Evolutionary conservation across 2,888 invertebrate species (phyloP), one percentile per base, ranked within the genome.

Genomic region (Tiliacea aurago): DNA sequence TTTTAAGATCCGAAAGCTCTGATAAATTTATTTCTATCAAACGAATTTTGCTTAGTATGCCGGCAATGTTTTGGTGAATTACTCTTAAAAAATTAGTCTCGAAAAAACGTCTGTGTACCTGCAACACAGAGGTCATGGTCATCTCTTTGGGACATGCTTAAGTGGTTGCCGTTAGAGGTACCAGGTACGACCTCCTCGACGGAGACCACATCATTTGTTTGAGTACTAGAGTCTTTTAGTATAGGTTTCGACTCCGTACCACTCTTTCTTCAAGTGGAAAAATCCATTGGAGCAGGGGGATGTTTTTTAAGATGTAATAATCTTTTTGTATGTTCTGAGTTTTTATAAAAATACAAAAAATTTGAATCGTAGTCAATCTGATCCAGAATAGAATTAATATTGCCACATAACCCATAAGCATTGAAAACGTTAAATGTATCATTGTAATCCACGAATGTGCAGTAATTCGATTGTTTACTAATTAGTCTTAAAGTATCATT

Each of bases 21-120:
- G 56, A 33, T 18, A 58, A 33, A 33, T 58, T 11, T 58, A 58
- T 37, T 58, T 58, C 58, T 3, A 58, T 47, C 6, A 63, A 47
- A 63, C 23, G 23, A 23, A 41, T 43, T 43, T 61, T 61, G 18
- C 23, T 43, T 10, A 23, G 41, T 41, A 61, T 28, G 0, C 45
- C 62, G 11, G 62, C 45, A 20, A 63, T 63, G 45, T 63, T 47
- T 63, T 47, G 28, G 9, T 62, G 45, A 28, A 45, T 7, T 45
- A 45, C 20, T 45, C 28, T 28, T 11, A 62, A 1, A 3, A 4
- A 20, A 3, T 20, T 45, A 62, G 6, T 45, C 18, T 41, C 41
- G 15, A 41, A 59, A 45, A 62, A 62, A 62, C 23, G 18, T 18
- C 10, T 62, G 43, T 1, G 28, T 47, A 28, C n/a, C 37, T 1